Evolutionary conservation across 2,113 vertebrate genomes (phyloP).

Genomic region (Capreolus pygargus): DNA sequence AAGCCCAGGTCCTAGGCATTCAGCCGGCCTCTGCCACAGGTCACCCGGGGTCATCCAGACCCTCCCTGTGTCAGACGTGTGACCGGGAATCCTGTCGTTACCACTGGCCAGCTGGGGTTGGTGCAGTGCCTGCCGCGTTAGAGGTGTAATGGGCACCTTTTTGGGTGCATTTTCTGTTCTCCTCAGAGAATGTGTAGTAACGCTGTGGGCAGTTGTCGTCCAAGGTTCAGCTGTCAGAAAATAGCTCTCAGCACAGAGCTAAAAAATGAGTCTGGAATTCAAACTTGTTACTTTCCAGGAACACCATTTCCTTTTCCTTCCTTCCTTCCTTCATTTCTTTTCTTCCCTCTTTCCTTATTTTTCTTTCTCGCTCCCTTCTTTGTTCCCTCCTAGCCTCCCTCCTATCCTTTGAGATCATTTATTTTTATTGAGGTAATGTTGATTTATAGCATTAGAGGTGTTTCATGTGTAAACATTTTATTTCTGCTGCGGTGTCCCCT

Average conservation of each 20-base stretch:
- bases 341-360: neutral
- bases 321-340: neutral
- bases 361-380: neutral
- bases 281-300: neutral
- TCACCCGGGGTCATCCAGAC: neutral
- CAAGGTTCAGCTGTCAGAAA: constrained; percentile 11
- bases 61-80: fast-evolving
- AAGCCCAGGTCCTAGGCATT: neutral
- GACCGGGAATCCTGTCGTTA: neutral
- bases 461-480: neutral
- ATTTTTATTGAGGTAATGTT: neutral
- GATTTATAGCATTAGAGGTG: neutral
- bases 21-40: neutral
- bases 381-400: neutral
- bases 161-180: neutral
- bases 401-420: neutral
- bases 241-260: neutral
- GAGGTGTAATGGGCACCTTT: neutral
- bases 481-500: neutral
- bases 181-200: neutral
- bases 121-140: neutral
- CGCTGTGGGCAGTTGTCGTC: neutral
- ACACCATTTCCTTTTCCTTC: neutral
- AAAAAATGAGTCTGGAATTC: neutral
- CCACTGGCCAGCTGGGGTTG: neutral